These are phyloP conservation scores for Sporophila hypoxantha DNA, from an alignment of 2,113 vertebrate genomes.

Conservation along the genomic window DNA sequence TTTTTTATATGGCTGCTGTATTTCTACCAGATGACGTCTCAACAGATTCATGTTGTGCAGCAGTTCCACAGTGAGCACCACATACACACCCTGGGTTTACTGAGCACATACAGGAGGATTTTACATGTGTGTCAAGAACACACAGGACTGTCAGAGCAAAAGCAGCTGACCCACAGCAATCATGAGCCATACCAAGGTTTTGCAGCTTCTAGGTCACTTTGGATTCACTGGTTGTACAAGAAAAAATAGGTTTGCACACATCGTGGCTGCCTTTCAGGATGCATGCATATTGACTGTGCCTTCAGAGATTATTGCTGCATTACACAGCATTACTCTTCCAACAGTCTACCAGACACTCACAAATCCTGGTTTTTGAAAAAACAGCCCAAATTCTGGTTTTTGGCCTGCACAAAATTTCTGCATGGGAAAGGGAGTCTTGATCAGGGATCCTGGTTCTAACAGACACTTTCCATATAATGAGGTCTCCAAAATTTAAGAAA, in stretches of 20 bases:
- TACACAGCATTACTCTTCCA: background rate
- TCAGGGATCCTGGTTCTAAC: background rate
- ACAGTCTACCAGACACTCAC: background rate
- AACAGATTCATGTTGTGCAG: fast-evolving
- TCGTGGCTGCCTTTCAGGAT: background rate
- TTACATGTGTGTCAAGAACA: background rate
- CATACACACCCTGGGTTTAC: fast-evolving
- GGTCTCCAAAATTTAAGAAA: background rate
- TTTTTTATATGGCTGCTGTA: background rate
- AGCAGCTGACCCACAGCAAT: background rate
- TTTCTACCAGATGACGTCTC: background rate
- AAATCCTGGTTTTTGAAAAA: background rate
- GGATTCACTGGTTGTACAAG: background rate
- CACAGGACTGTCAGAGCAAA: background rate
- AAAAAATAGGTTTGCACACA: background rate
- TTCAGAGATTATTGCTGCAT: background rate
- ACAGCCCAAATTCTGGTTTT: background rate
- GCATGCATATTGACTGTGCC: fast-evolving
- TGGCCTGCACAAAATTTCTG: background rate
- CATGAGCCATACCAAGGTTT: background rate
- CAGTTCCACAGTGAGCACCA: background rate
- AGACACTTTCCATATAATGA: background rate
- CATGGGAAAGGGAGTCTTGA: background rate
- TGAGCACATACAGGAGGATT: background rate
- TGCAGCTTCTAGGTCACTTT: background rate